Evolutionary conservation across 30 jellyfish, hydroid and myxozoan genomes (phyloP).

Genomic region (Rhopilema esculentum): DNA sequence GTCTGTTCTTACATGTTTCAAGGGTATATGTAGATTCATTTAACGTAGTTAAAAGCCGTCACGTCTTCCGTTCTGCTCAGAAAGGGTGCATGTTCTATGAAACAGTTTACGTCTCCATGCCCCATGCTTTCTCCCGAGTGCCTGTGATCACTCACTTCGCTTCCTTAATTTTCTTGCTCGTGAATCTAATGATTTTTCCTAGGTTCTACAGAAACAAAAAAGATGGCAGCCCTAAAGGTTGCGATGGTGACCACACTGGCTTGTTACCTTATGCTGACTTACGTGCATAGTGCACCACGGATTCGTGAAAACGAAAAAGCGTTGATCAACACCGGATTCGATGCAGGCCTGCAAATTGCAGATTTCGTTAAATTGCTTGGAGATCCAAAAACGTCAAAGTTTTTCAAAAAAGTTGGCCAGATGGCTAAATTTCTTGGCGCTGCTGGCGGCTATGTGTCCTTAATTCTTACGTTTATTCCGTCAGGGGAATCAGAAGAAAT

Average conservation of each 20-base stretch:
- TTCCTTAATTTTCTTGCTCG: not conserved
- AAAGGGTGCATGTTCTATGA: too few relatives aligned
- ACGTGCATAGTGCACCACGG: not conserved
- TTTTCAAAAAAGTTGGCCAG: not conserved
- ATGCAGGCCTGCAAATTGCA: not conserved
- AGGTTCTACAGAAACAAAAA: not conserved
- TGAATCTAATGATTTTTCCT: not conserved
- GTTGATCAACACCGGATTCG: not conserved
- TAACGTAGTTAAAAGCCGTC: too few relatives aligned
- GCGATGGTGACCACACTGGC: not conserved
- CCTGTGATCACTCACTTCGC: too few relatives aligned
- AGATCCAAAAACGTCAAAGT: constrained; percentile 15
- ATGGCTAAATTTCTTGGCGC: constrained; percentile 57
- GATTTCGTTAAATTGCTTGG: constrained; percentile 7
- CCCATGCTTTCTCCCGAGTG: not conserved
- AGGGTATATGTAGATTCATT: too few relatives aligned
- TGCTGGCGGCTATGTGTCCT: constrained; percentile 34
- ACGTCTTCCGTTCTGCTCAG: too few relatives aligned
- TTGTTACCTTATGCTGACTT: not conserved
- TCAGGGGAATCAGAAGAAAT: constrained; percentile 49
- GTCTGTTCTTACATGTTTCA: too few relatives aligned
- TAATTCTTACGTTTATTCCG: constrained; percentile 25
- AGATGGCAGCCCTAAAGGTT: not conserved
- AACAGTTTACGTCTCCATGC: not conserved
- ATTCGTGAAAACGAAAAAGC: not conserved